Evolutionary conservation across 2,888 invertebrate genomes (phyloP).

Genomic region (Thalpophila matura): DNA sequence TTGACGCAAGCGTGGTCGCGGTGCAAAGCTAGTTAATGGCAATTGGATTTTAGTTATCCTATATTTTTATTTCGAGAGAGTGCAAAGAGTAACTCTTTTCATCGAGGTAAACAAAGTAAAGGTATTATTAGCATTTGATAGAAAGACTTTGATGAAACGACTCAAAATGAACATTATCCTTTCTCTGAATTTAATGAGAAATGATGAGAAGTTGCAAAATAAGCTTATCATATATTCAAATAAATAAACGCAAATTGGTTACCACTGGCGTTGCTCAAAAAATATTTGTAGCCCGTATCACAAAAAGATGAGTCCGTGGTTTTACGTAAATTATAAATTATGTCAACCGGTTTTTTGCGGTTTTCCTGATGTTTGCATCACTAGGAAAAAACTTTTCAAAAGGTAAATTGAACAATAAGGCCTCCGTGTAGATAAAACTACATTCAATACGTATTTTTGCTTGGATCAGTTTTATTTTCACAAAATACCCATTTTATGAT

Average conservation of each 20-base stretch:
- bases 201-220: not conserved
- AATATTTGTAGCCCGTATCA: not conserved
- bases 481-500: constrained; percentile 28
- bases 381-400: constrained; percentile 9
- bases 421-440: constrained; percentile 4
- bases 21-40: constrained; percentile 1
- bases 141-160: not conserved
- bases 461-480: constrained; percentile 15
- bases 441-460: not conserved
- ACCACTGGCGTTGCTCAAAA: too few relatives aligned
- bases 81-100: not conserved
- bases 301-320: not conserved
- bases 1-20: constrained; percentile 27
- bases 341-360: not conserved
- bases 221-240: too few relatives aligned
- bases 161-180: too few relatives aligned
- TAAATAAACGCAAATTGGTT: too few relatives aligned
- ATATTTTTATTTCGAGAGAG: not conserved
- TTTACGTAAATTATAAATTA: constrained; percentile 11
- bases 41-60: constrained; percentile 7
- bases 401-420: constrained; percentile 3
- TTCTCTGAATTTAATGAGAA: too few relatives aligned
- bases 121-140: not conserved
- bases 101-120: not conserved
- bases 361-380: constrained; percentile 26